A percentile compares a stretch with the other conserved stretches of the same genome.
phyloP scores from a whole-genome alignment of 2,113 vertebrate genomes.

The Synodontis membranacea region DNA sequence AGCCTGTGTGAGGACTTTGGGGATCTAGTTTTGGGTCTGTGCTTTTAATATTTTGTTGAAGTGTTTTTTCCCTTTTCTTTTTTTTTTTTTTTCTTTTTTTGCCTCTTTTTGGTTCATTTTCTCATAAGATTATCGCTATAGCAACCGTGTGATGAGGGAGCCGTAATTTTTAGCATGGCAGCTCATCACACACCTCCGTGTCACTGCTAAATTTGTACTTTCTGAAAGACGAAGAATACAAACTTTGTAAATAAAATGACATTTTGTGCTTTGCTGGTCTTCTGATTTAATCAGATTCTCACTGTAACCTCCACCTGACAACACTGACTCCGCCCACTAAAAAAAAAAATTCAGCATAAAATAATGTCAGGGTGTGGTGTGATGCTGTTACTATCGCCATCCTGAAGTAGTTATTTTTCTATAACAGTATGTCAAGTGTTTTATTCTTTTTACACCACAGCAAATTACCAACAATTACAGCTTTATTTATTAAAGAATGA shows the following conservation, averaged over 20 bases:
- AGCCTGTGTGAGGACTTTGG: conserved; percentile 78
- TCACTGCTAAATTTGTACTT: conserved; percentile 88
- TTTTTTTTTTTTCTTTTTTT: conserved; percentile 60
- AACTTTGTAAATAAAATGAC: conserved; percentile 98
- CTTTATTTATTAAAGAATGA: neutral
- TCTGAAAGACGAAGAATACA: conserved; percentile 80
- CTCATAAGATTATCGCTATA: conserved; percentile 81
- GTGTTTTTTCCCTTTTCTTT: conserved; percentile 70
- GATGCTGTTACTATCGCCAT: no score
- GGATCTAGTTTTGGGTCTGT: conserved; percentile 81
- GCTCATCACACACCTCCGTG: conserved; percentile 1
- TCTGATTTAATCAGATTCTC: conserved; percentile 10
- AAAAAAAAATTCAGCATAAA: neutral
- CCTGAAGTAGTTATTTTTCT: neutral
- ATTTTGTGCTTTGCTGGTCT: conserved; percentile 79
- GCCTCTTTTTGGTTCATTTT: conserved; percentile 61
- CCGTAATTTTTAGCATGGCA: conserved; percentile 73
- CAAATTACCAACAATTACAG: neutral
- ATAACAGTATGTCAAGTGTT: neutral
- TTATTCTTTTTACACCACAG: neutral
- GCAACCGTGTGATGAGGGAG: conserved; percentile 80
- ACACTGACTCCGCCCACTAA: neutral
- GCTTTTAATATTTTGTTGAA: conserved; percentile 87
- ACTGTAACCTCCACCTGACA: neutral
- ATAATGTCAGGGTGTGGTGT: neutral